A percentile compares a stretch with the other conserved stretches of the same genome.
phyloP scores from a whole-genome alignment of 1,140 invertebrate genomes.

The Phymastichus coffea region DNA sequence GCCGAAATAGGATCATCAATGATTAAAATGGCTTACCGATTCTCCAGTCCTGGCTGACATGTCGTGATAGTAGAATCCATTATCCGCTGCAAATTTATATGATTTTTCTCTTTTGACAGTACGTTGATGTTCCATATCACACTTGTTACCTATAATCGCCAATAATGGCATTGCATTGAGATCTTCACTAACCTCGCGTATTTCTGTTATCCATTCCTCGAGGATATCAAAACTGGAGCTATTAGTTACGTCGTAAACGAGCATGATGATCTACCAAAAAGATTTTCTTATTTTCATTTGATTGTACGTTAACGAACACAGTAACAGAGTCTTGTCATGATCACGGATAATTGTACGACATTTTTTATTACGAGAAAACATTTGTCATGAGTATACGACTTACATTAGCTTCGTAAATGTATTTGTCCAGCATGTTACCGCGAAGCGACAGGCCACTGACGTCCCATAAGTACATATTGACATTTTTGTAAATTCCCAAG shows the following conservation, averaged over 20 bases:
- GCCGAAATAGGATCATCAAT: too few species aligned
- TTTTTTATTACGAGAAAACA: too few species aligned
- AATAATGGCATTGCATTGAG: constrained; percentile 65
- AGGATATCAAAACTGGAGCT: constrained; percentile 77
- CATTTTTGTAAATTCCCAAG: constrained; percentile 67
- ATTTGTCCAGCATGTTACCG: constrained; percentile 81
- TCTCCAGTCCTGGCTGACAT: constrained; percentile 89
- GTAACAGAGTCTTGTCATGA: too few species aligned
- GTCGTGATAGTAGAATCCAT: constrained; percentile 72
- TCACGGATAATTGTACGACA: too few species aligned
- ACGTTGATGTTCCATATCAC: constrained; percentile 85
- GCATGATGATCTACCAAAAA: constrained; percentile 68
- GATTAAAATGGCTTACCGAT: constrained; percentile 68
- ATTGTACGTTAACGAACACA: too few species aligned
- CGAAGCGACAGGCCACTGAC: constrained; percentile 75
- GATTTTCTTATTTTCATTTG: neutral
- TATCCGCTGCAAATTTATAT: constrained; percentile 74
- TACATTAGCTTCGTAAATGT: constrained; percentile 79
- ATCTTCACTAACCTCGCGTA: constrained; percentile 59
- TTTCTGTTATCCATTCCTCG: constrained; percentile 69
- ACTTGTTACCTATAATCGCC: constrained; percentile 84
- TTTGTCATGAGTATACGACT: too few species aligned
- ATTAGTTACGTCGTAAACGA: constrained; percentile 88
- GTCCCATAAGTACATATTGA: constrained; percentile 80
- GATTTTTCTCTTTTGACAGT: constrained; percentile 78